phyloP scores from a whole-genome alignment of 2,797 vertebrate genomes.

The Percopsis omiscomaycus region DNA sequence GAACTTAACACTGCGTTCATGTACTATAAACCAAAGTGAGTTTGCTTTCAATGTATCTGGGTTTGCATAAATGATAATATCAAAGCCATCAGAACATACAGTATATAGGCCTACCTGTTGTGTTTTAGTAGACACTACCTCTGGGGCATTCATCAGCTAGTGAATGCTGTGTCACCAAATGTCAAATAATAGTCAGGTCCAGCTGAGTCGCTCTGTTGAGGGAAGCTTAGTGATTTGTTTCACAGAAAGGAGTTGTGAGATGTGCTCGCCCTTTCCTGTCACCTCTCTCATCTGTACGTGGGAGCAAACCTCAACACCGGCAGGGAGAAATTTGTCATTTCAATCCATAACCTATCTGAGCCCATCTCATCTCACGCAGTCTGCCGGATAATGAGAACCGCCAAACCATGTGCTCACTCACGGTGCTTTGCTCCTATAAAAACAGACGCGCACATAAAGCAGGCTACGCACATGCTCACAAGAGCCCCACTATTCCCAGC shows the following conservation, averaged over 20 bases:
- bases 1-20: too few species aligned
- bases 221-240: slow-evolving; percentile 23
- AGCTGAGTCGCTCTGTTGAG: background rate
- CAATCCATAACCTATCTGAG: slow-evolving; percentile 38
- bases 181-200: background rate
- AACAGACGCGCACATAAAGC: background rate
- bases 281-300: slow-evolving; percentile 17
- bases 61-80: too few species aligned
- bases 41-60: too few species aligned
- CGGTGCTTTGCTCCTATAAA: background rate
- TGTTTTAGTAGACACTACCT: background rate
- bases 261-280: slow-evolving; percentile 2
- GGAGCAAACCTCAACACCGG: slow-evolving; percentile 6
- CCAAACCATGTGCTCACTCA: slow-evolving; percentile 20
- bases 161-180: background rate
- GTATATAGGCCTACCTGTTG: too few species aligned
- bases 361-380: slow-evolving; percentile 36
- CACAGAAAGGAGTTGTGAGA: slow-evolving; percentile 11
- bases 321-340: slow-evolving; percentile 39
- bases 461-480: background rate
- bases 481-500: background rate
- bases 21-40: too few species aligned
- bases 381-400: slow-evolving; percentile 45
- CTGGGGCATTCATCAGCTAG: background rate
- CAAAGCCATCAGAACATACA: too few species aligned